phyloP scores from a whole-genome alignment of 2,797 vertebrate species.

The Notamacropus eugenii region DNA sequence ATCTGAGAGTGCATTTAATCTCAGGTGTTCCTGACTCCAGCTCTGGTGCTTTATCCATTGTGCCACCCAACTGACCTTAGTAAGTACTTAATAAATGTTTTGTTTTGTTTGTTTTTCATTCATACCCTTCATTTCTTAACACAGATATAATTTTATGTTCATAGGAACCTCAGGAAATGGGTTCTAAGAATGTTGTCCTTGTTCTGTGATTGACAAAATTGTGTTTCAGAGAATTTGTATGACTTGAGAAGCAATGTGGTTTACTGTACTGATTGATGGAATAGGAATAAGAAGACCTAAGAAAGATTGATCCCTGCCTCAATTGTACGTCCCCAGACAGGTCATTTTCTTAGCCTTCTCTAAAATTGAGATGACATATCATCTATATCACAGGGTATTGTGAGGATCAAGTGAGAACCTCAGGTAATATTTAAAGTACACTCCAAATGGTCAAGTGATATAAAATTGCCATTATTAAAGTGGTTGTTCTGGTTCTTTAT shows the following conservation, averaged over 20 bases:
- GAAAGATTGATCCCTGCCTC: not conserved
- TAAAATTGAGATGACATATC: slow-evolving; percentile 16
- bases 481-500: not conserved
- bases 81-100: no score
- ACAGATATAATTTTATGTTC: no score
- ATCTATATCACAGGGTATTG: not conserved
- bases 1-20: no score
- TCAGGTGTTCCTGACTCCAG: no score
- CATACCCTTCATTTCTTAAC: no score
- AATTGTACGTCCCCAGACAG: not conserved
- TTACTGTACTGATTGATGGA: not conserved
- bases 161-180: no score
- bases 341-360: slow-evolving; percentile 57
- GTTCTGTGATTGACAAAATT: no score
- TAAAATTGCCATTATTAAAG: slow-evolving; percentile 16
- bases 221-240: no score
- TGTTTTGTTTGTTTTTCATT: no score
- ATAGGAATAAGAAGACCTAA: not conserved
- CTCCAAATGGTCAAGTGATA: slow-evolving; percentile 53
- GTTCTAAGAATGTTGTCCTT: no score
- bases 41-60: no score
- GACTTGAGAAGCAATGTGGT: not conserved
- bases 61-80: no score
- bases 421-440: not conserved
- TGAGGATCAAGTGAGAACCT: not conserved